Percentiles rank a stretch among this genome's conserved stretches.
These are phyloP conservation scores for Pyrochroa serraticornis DNA, from an alignment of 2,888 invertebrate species.

Conservation along the genomic window DNA sequence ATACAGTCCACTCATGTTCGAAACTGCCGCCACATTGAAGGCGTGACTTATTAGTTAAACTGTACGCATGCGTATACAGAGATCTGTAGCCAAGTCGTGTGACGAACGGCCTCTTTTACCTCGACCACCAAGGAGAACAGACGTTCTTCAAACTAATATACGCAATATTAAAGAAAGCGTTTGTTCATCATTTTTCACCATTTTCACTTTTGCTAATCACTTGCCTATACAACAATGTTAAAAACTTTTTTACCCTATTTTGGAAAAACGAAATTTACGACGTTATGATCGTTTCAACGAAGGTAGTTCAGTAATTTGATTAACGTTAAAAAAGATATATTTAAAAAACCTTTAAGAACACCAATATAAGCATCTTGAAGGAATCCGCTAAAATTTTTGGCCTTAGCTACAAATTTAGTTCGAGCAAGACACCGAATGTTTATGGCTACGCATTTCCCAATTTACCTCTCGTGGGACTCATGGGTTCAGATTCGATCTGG, in stretches of 20 bases:
- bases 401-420: neutral
- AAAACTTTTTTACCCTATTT: neutral
- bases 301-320: neutral
- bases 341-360: neutral
- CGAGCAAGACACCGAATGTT: neutral
- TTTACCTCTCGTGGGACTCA: conserved; percentile 39
- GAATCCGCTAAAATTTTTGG: neutral
- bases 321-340: neutral
- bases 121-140: too few species aligned
- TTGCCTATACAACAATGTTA: neutral
- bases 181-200: too few species aligned
- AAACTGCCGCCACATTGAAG: too few species aligned
- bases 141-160: too few species aligned
- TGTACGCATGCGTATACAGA: too few species aligned
- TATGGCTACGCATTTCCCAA: conserved; percentile 27
- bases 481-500: conserved; percentile 40
- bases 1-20: too few species aligned
- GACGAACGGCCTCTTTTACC: too few species aligned
- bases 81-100: too few species aligned
- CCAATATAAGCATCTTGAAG: conserved; percentile 4
- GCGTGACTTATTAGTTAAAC: too few species aligned
- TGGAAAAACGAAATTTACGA: conserved; percentile 5
- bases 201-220: too few species aligned
- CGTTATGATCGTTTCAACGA: neutral
- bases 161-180: too few species aligned